A percentile compares a stretch with the other conserved stretches of the same genome.
phyloP scores from a whole-genome alignment of 2,797 vertebrate genomes.

The Rhadinocentrus ornatus region DNA sequence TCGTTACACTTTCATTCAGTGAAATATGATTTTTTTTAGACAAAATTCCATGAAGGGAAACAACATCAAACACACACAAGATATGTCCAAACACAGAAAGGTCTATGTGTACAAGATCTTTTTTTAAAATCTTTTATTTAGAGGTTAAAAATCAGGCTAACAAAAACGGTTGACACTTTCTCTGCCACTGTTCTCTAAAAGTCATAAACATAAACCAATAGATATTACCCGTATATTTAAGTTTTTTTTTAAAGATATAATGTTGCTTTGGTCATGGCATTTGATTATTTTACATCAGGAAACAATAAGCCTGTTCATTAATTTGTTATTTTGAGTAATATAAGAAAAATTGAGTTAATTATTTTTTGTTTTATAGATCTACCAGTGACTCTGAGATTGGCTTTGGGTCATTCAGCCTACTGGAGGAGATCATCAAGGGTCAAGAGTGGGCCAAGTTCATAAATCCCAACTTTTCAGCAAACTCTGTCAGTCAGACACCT shows the following conservation, averaged over 20 bases:
- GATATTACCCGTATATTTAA: background rate
- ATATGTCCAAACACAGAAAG: background rate
- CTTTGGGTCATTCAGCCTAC: slow-evolving; percentile 77
- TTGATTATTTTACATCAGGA: background rate
- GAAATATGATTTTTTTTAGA: background rate
- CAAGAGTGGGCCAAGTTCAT: slow-evolving; percentile 81
- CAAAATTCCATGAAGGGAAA: background rate
- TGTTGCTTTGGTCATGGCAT: background rate
- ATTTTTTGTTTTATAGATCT: slow-evolving; percentile 41
- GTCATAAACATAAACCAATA: too few species aligned
- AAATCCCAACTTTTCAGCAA: slow-evolving; percentile 34
- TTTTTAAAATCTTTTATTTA: background rate
- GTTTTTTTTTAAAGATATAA: background rate
- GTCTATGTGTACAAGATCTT: background rate
- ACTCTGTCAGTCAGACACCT: slow-evolving; percentile 44
- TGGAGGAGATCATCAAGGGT: slow-evolving; percentile 81
- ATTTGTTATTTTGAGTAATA: background rate
- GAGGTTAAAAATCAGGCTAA: background rate
- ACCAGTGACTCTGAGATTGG: slow-evolving; percentile 68
- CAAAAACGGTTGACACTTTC: background rate
- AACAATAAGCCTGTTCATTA: background rate
- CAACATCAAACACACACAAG: too few species aligned
- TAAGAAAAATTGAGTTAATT: slow-evolving; percentile 3
- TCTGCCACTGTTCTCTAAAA: background rate
- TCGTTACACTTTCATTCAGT: background rate